phyloP scores from a whole-genome alignment of 2,888 invertebrate genomes.

The Incurvaria masculella region DNA sequence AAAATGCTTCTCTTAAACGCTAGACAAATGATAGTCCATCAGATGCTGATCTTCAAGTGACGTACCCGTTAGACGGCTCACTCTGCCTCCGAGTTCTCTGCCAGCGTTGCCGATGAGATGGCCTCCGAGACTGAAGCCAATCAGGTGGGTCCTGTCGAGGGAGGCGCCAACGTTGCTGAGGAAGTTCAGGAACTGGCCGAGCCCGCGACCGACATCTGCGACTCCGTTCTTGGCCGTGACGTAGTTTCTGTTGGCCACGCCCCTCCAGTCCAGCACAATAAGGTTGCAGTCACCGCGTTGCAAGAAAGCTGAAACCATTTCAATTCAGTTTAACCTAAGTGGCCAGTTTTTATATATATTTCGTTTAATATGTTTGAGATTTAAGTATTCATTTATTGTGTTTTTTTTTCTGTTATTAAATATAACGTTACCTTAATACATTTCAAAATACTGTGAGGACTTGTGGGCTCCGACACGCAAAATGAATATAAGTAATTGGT shows the following conservation, averaged over 20 bases:
- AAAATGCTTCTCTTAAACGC: too few relatives aligned
- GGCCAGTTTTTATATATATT: too few relatives aligned
- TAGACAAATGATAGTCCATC: too few relatives aligned
- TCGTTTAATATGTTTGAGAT: too few relatives aligned
- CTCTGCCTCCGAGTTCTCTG: conserved; percentile 25
- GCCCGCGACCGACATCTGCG: conserved; percentile 23
- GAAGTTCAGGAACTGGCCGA: conserved; percentile 31
- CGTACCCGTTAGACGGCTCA: conserved; percentile 35
- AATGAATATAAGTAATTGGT: too few relatives aligned
- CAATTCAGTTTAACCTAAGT: neutral
- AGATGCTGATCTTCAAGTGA: too few relatives aligned
- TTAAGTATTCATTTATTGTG: too few relatives aligned
- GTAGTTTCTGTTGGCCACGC: conserved; percentile 32
- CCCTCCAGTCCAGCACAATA: conserved; percentile 41
- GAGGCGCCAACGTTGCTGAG: conserved; percentile 22
- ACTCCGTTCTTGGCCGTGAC: conserved; percentile 29
- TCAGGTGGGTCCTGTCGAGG: conserved; percentile 31
- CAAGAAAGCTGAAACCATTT: conserved; percentile 27
- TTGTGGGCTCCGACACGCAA: too few relatives aligned
- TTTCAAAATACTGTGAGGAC: too few relatives aligned
- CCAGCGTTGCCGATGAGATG: conserved; percentile 40
- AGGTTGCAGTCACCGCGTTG: conserved; percentile 32
- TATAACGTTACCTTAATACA: too few relatives aligned
- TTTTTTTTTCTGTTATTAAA: too few relatives aligned
- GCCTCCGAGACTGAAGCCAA: conserved; percentile 46